Evolutionary conservation across 2,113 vertebrate genomes (phyloP).

Genomic region (Mesitornis unicolor): DNA sequence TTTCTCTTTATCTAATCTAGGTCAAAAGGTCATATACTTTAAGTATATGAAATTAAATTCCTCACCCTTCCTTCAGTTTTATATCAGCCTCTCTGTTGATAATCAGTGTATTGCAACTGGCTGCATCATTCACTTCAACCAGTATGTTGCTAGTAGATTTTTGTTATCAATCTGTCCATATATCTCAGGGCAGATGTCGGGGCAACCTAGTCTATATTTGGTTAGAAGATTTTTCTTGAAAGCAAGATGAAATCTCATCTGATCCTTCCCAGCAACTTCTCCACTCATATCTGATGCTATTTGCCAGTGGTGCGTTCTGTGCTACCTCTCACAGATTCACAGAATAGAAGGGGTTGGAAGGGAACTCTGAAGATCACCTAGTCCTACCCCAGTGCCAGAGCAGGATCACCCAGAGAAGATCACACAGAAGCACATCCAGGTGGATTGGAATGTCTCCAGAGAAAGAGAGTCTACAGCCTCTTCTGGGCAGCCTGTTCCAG

Average conservation of each 20-base stretch:
- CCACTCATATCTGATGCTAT: not conserved
- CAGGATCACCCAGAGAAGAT: too few species aligned
- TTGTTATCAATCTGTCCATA: not conserved
- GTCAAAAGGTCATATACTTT: not conserved
- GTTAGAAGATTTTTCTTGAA: not conserved
- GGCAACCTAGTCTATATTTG: not conserved
- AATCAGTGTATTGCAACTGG: not conserved
- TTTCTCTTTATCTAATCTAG: not conserved
- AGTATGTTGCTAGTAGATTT: not conserved
- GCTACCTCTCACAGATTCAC: too few species aligned
- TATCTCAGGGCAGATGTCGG: not conserved
- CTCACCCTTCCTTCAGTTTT: not conserved
- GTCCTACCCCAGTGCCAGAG: too few species aligned
- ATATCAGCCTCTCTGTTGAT: not conserved
- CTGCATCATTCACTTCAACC: not conserved
- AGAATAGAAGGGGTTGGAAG: too few species aligned
- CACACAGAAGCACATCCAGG: too few species aligned
- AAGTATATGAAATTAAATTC: not conserved
- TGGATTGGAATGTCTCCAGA: too few species aligned
- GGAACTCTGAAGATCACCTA: too few species aligned
- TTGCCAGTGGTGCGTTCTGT: accelerated
- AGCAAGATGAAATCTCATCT: not conserved
- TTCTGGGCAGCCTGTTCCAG: too few species aligned
- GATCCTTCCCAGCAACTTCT: not conserved
- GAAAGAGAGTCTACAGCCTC: too few species aligned